A percentile compares a stretch with the other conserved stretches of the same genome.
Evolutionary conservation across 2,888 invertebrate species (phyloP).

Genomic region (Silvanus unidentatus): DNA sequence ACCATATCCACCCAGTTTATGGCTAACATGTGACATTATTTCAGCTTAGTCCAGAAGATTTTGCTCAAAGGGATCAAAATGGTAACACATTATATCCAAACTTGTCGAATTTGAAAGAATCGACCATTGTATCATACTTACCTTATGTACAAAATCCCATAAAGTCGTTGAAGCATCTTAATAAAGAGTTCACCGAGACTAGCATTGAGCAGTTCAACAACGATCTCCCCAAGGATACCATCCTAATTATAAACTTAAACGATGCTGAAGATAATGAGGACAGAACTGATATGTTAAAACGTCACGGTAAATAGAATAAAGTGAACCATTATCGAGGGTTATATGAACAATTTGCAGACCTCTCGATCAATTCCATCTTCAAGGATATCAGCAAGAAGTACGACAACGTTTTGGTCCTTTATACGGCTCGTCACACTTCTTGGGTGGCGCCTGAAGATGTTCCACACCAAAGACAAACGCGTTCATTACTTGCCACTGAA

Average conservation of each 20-base stretch:
- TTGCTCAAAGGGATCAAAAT: slow-evolving; percentile 41
- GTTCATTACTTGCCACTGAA: slow-evolving; percentile 24
- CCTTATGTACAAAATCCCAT: slow-evolving; percentile 59
- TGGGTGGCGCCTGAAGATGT: slow-evolving; percentile 44
- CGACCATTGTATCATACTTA: slow-evolving; percentile 48
- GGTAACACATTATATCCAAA: slow-evolving; percentile 44
- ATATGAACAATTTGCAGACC: too few relatives aligned
- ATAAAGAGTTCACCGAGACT: slow-evolving; percentile 34
- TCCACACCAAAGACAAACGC: slow-evolving; percentile 26
- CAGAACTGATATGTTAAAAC: slow-evolving; percentile 50
- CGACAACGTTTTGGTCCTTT: slow-evolving; percentile 51
- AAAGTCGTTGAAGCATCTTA: slow-evolving; percentile 50
- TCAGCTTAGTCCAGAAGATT: slow-evolving; percentile 48
- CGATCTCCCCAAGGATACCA: slow-evolving; percentile 46
- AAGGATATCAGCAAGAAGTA: slow-evolving; percentile 46
- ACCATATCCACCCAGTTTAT: too few relatives aligned
- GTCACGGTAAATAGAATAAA: slow-evolving; percentile 50
- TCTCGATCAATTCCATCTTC: slow-evolving; percentile 52
- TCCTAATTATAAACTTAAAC: slow-evolving; percentile 53
- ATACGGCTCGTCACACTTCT: slow-evolving; percentile 55
- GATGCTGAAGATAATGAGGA: slow-evolving; percentile 55
- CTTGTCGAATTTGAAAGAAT: slow-evolving; percentile 40
- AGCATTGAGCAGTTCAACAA: slow-evolving; percentile 32
- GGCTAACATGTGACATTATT: slow-evolving; percentile 17
- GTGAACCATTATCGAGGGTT: too few relatives aligned